Conservation (phyloP, 2,113 vertebrate genomes). For the Stictonetta naevosa region DNA sequence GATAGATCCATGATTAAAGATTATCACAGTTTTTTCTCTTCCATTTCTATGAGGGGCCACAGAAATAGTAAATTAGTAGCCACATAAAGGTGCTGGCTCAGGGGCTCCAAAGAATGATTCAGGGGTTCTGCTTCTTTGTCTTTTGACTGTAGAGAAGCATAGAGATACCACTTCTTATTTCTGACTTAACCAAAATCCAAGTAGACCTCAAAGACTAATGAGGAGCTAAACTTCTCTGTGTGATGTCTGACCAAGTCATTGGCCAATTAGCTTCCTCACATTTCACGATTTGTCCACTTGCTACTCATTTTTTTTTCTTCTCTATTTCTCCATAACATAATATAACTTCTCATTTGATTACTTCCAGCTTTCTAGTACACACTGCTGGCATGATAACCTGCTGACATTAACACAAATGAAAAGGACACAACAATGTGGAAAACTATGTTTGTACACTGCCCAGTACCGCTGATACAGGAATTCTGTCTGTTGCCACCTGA, state of each 20-base stretch:
- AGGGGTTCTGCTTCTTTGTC: not conserved
- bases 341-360: not conserved
- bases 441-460: not conserved
- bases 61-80: not conserved
- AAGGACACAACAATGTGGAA: not conserved
- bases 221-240: not conserved
- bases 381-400: not conserved
- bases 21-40: not conserved
- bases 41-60: not conserved
- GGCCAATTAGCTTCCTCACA: not conserved
- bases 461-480: not conserved
- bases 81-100: not conserved
- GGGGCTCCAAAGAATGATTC: not conserved
- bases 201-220: not conserved
- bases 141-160: not conserved
- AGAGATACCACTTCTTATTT: fast-evolving
- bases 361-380: not conserved
- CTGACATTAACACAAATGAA: not conserved
- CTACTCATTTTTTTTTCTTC: not conserved
- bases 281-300: not conserved
- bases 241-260: not conserved
- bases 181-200: not conserved
- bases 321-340: not conserved
- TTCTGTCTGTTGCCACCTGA: not conserved
- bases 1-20: not conserved